Evolutionary conservation across 2,113 vertebrate species (phyloP).

Genomic region (Catharus bicknelli): DNA sequence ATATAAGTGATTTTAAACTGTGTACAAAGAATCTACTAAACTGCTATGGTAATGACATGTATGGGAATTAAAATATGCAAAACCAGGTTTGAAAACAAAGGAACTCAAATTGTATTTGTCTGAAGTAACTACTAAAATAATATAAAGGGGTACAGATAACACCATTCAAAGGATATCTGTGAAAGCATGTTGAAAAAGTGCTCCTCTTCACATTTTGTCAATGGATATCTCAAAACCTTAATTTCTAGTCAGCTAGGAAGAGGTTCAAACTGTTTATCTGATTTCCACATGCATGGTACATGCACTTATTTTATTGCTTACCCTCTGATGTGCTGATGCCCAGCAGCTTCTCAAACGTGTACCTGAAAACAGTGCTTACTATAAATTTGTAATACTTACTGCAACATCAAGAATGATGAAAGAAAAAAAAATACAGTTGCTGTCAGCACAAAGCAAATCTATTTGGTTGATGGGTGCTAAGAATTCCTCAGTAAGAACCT

Average conservation of each 20-base stretch:
- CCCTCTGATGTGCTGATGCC: not conserved
- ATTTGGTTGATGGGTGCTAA: not conserved
- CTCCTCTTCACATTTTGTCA: not conserved
- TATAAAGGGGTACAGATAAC: not conserved
- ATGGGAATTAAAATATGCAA: not conserved
- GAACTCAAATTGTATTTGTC: not conserved
- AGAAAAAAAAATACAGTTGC: not conserved
- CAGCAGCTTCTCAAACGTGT: not conserved
- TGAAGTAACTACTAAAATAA: not conserved
- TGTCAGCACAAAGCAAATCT: not conserved
- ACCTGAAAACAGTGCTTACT: not conserved
- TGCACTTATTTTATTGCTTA: not conserved
- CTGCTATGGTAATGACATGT: not conserved
- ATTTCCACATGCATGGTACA: accelerated
- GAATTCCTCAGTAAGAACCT: not conserved
- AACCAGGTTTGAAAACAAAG: not conserved
- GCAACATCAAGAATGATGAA: not conserved
- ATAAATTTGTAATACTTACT: not conserved
- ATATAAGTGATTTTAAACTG: not conserved
- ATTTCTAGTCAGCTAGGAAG: not conserved
- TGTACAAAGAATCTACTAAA: not conserved
- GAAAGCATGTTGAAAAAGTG: not conserved
- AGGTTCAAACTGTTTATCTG: not conserved
- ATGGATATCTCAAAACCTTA: not conserved
- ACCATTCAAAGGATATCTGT: not conserved